Evolutionary conservation across 2,797 vertebrate species (phyloP).

Genomic region (Brotula barbata): DNA sequence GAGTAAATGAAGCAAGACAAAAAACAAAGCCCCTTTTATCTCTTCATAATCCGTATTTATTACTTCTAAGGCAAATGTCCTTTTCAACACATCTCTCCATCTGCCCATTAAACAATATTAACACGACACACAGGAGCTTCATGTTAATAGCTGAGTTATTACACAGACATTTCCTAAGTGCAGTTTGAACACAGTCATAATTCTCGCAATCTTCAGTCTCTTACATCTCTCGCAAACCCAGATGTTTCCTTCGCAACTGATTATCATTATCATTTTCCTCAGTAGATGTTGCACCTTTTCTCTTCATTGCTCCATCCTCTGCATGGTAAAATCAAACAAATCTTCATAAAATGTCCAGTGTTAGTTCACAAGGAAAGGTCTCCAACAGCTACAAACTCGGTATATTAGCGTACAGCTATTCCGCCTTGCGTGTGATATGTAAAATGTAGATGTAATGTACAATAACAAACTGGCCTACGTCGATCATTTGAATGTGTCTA

Average conservation of each 20-base stretch:
- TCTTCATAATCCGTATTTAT: conserved; percentile 38
- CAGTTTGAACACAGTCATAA: conserved; percentile 1
- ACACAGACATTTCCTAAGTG: not conserved
- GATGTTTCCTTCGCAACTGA: not conserved
- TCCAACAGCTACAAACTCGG: not conserved
- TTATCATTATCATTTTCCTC: not conserved
- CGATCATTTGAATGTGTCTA: not conserved
- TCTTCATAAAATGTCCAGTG: not conserved
- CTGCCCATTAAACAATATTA: conserved; percentile 2
- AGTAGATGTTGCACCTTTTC: not conserved
- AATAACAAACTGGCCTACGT: not conserved
- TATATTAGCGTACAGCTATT: too few species aligned
- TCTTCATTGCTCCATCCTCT: not conserved
- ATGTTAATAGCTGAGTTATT: conserved; percentile 10
- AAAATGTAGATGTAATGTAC: not conserved
- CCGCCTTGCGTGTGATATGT: not conserved
- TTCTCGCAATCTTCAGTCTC: not conserved
- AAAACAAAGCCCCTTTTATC: too few species aligned
- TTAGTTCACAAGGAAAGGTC: conserved; percentile 24
- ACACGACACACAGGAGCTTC: conserved; percentile 9
- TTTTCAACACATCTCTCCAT: not conserved
- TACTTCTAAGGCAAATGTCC: not conserved
- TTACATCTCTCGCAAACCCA: not conserved
- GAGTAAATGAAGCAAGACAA: too few species aligned
- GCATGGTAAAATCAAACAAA: not conserved